Percentiles rank a stretch among this genome's conserved stretches.
Evolutionary conservation across 2,113 vertebrate genomes (phyloP).

Genomic region (Astatoreochromis straeleni): DNA sequence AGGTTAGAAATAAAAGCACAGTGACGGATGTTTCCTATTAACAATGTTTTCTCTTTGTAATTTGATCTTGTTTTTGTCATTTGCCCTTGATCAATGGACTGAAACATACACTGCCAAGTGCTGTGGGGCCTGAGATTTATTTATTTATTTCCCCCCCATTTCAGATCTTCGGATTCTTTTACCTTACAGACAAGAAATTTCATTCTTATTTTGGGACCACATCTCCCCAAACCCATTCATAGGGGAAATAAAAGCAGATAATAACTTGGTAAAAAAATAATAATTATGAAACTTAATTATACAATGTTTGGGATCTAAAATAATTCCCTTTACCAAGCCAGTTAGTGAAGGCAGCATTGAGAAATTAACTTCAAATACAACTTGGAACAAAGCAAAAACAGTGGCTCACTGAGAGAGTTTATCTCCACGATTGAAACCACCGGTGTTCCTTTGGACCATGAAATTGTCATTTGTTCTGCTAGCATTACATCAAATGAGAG

Average conservation of each 20-base stretch:
- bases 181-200: background rate
- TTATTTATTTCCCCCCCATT: background rate
- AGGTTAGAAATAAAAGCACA: conserved; percentile 8
- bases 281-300: conserved; percentile 38
- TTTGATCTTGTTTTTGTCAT: background rate
- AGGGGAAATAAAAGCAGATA: conserved; percentile 43
- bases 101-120: background rate
- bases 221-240: conserved; percentile 11
- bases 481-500: conserved; percentile 72
- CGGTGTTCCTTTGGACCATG: conserved; percentile 66
- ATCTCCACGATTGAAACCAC: conserved; percentile 61
- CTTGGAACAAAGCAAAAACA: conserved; percentile 62
- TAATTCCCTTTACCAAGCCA: conserved; percentile 37
- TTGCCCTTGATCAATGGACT: conserved; percentile 12
- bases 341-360: conserved; percentile 35
- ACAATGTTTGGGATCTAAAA: conserved; percentile 19
- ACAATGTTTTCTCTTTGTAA: conserved; percentile 8
- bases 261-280: conserved; percentile 24
- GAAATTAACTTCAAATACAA: conserved; percentile 50
- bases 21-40: conserved; percentile 23
- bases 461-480: conserved; percentile 75
- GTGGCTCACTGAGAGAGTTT: conserved; percentile 59
- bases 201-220: background rate
- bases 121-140: background rate
- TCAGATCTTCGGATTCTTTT: background rate